A percentile compares a stretch with the other conserved stretches of the same genome.
Conservation (phyloP, 1,140 invertebrate genomes). For the Globodera rostochiensis region DNA sequence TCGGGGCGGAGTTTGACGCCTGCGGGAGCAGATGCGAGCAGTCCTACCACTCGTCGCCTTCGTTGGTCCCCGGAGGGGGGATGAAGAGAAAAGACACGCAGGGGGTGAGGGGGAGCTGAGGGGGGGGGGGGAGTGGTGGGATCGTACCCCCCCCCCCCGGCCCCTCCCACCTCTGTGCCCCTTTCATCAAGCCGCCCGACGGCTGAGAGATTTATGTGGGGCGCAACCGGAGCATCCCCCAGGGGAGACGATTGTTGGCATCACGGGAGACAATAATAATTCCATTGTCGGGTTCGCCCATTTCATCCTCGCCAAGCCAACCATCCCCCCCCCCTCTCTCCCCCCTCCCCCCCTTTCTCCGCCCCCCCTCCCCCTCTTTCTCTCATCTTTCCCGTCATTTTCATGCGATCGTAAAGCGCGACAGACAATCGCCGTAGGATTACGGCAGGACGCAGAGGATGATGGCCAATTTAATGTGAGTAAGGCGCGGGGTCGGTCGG, state of each 20-base stretch:
- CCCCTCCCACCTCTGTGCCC: not conserved
- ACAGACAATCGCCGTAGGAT: slow-evolving; percentile 5
- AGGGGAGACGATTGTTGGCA: not conserved
- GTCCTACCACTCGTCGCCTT: not conserved
- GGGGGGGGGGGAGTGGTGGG: not conserved
- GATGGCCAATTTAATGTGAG: too few relatives aligned
- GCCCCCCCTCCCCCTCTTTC: not conserved
- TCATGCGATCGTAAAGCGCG: slow-evolving; percentile 13
- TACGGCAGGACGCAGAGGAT: not conserved
- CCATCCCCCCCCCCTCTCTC: not conserved
- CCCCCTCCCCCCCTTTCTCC: not conserved
- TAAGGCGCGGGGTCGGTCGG: too few relatives aligned
- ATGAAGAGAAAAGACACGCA: not conserved
- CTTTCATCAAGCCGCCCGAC: slow-evolving; percentile 24
- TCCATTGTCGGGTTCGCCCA: slow-evolving; percentile 1
- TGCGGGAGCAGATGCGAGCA: slow-evolving; percentile 12
- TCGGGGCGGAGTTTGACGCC: slow-evolving; percentile 31
- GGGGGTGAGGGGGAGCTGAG: not conserved
- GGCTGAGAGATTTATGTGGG: slow-evolving; percentile 24
- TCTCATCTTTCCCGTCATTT: slow-evolving; percentile 6
- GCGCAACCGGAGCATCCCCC: slow-evolving; percentile 4
- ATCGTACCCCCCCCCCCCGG: not conserved
- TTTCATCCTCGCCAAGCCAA: too few relatives aligned
- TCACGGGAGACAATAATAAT: slow-evolving; percentile 13
- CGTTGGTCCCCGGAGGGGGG: not conserved